Conservation (phyloP, 2,113 vertebrate genomes). For the Hoplias malabaricus region DNA sequence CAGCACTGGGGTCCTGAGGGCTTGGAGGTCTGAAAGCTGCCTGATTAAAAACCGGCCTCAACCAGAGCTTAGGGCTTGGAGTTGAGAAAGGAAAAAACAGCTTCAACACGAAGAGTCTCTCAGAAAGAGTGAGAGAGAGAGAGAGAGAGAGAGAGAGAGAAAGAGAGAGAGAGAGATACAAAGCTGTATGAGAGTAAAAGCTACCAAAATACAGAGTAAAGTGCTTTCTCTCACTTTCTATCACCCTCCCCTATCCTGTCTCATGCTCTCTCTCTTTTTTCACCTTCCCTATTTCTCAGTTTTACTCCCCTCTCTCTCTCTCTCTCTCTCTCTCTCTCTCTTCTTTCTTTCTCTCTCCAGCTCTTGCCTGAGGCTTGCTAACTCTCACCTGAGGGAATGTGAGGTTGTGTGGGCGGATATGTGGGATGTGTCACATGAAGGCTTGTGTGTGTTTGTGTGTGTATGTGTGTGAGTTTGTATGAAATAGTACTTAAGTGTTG, state of each 20-base stretch:
- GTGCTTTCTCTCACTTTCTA: neutral
- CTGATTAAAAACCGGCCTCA: constrained; percentile 58
- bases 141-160: constrained; percentile 4
- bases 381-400: neutral
- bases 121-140: neutral
- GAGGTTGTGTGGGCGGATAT: no score
- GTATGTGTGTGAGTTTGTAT: neutral
- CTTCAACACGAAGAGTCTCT: no score
- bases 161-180: neutral
- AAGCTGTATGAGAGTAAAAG: no score
- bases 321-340: neutral
- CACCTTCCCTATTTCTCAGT: neutral
- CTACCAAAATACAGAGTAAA: neutral
- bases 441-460: no score
- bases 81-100: no score
- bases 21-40: constrained; percentile 22
- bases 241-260: neutral
- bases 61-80: constrained; percentile 53
- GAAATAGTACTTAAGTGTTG: neutral
- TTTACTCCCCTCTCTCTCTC: neutral
- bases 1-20: constrained; percentile 41
- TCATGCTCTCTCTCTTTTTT: neutral
- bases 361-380: neutral
- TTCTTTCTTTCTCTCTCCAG: neutral
- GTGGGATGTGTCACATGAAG: neutral